A percentile compares a stretch with the other conserved stretches of the same genome.
Evolutionary conservation across 1,140 invertebrate species (phyloP).

Genomic region (Calephelis nemesis): DNA sequence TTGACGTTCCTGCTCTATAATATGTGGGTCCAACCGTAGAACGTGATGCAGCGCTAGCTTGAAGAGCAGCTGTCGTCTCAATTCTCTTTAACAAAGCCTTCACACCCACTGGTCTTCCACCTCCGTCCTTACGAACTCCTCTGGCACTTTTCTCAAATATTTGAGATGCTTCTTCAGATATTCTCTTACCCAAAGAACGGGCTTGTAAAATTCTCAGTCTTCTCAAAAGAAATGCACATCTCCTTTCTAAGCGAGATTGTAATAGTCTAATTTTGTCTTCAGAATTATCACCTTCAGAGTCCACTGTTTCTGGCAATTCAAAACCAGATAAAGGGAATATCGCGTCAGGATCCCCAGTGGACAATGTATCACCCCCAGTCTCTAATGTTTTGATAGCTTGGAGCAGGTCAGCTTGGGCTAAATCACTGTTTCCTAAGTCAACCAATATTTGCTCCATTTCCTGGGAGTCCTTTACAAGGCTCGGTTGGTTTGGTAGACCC

Average conservation of each 20-base stretch:
- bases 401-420: constrained; percentile 81
- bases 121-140: constrained; percentile 57
- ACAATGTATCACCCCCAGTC: constrained; percentile 68
- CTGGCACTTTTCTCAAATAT: constrained; percentile 84
- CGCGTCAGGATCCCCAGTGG: constrained; percentile 76
- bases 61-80: constrained; percentile 62
- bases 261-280: constrained; percentile 73
- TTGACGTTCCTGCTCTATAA: constrained; percentile 84
- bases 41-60: constrained; percentile 62
- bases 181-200: constrained; percentile 85
- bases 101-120: constrained; percentile 53
- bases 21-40: constrained; percentile 64
- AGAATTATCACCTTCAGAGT: constrained; percentile 67
- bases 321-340: constrained; percentile 82
- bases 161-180: constrained; percentile 86
- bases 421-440: constrained; percentile 79
- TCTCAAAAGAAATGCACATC: constrained; percentile 85
- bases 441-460: constrained; percentile 81
- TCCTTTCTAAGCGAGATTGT: constrained; percentile 83
- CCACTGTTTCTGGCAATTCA: constrained; percentile 79
- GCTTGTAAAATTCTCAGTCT: constrained; percentile 88
- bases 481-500: constrained; percentile 79
- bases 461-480: constrained; percentile 70
- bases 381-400: constrained; percentile 85
- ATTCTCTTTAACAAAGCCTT: constrained; percentile 65